Evolutionary conservation across 1,140 invertebrate genomes (phyloP), one percentile per base, ranked within the genome.

Genomic region (Saccostrea glomerata): DNA sequence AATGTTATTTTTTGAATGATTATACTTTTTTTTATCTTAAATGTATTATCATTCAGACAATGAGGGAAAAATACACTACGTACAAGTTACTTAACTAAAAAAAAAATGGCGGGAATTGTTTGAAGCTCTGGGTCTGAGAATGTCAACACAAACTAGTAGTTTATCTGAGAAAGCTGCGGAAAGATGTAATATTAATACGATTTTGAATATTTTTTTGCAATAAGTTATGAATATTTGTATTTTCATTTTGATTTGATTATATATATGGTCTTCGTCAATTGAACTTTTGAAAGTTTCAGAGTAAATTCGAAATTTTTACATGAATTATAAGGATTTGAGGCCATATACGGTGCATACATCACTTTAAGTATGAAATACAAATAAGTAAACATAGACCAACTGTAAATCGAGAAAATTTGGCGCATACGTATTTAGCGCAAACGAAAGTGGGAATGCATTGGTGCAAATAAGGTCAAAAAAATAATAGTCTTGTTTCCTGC

Each of bases 121-220:
- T 36, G 25, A 30, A 6, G 25, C 30, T 30, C 15, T 3, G 1
- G 12, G 15, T 13, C 1, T 30, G 13, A 36, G 13, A 30, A 77
- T 77, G 70, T 77, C 70, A 77, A 15, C 70, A 30, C 70, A 77
- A 77, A 36, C 30, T 36, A 77, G 23, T 77, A 25, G 70, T 36
- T 11, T 77, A 30, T 36, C 70, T 36, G 25, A 30, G 4, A 77
- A 77, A 15, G 25, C 70, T 77, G 70, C 70, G 5, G 70, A 77
- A 11, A 77, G 5, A 30, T 77, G 70, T 77, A 77, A 77, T 77
- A 30, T 36, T 73, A 5, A 47, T 47, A 47, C 47, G 47, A 47
- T 47, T 47, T 47, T 0, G 2, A 2, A 47, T 47, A 7, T 6
- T 47, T 47, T 47, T 47, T 9, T 47, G 47, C 47, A 47, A 47